Conservation (phyloP, 1,140 invertebrate genomes). For the Rhyzopertha dominica region DNA sequence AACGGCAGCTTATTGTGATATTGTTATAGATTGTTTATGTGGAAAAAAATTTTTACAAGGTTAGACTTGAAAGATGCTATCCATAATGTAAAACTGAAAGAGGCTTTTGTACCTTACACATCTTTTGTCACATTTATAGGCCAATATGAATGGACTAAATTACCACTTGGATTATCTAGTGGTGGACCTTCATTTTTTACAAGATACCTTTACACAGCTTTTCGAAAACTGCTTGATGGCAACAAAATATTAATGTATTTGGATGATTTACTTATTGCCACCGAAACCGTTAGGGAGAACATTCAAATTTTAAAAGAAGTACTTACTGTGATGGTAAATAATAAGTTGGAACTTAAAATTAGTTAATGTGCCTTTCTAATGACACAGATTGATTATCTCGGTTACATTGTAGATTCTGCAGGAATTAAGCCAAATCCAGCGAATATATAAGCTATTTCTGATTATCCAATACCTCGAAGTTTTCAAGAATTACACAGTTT, state of each 20-base stretch:
- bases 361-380: too few relatives aligned
- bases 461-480: slow-evolving; percentile 2
- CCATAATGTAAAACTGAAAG: slow-evolving; percentile 17
- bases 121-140: background rate
- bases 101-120: slow-evolving; percentile 6
- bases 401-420: too few relatives aligned
- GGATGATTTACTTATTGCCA: too few relatives aligned
- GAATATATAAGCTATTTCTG: background rate
- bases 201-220: slow-evolving; percentile 4
- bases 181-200: slow-evolving; percentile 1
- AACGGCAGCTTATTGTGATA: too few relatives aligned
- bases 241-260: too few relatives aligned
- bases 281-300: too few relatives aligned
- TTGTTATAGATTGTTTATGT: too few relatives aligned
- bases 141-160: slow-evolving; percentile 11
- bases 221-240: slow-evolving; percentile 1
- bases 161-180: slow-evolving; percentile 11
- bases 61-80: slow-evolving; percentile 24
- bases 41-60: too few relatives aligned
- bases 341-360: too few relatives aligned
- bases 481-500: slow-evolving; percentile 15
- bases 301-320: too few relatives aligned
- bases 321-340: too few relatives aligned
- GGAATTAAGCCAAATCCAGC: slow-evolving; percentile 1
- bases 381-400: too few relatives aligned